phyloP scores from a whole-genome alignment of 2,888 invertebrate species.

The Apantesis nais region DNA sequence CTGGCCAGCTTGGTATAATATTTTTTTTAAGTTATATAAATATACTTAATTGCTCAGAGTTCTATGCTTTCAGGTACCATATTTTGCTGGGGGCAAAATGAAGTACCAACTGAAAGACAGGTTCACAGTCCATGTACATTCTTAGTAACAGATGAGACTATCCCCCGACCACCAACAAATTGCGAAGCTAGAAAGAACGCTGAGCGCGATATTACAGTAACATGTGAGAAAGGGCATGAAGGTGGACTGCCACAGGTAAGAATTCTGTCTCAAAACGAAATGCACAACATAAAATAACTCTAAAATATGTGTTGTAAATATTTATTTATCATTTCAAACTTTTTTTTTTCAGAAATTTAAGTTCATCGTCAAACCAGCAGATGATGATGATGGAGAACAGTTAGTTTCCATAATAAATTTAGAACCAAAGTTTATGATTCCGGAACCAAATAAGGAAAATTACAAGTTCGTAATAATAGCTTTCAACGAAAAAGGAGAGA shows the following conservation, averaged over 20 bases:
- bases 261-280: not conserved
- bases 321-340: not conserved
- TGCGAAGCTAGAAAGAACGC: constrained; percentile 63
- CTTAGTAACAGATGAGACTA: constrained; percentile 73
- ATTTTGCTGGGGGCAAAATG: constrained; percentile 77
- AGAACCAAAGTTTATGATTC: constrained; percentile 73
- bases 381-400: constrained; percentile 48
- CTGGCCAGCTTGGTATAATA: not conserved
- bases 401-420: constrained; percentile 69
- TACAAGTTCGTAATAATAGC: constrained; percentile 73
- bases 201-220: constrained; percentile 61
- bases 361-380: constrained; percentile 62
- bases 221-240: constrained; percentile 72
- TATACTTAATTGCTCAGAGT: not conserved
- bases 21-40: not conserved
- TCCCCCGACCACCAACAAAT: constrained; percentile 66
- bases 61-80: constrained; percentile 54
- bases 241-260: constrained; percentile 75
- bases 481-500: constrained; percentile 77
- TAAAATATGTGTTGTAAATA: too few species aligned
- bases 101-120: constrained; percentile 56
- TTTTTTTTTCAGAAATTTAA: constrained; percentile 72
- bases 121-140: constrained; percentile 67
- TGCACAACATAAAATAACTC: too few species aligned
- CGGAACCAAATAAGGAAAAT: constrained; percentile 65